phyloP scores from a whole-genome alignment of 2,888 invertebrate genomes.

The Lomographa bimaculata region DNA sequence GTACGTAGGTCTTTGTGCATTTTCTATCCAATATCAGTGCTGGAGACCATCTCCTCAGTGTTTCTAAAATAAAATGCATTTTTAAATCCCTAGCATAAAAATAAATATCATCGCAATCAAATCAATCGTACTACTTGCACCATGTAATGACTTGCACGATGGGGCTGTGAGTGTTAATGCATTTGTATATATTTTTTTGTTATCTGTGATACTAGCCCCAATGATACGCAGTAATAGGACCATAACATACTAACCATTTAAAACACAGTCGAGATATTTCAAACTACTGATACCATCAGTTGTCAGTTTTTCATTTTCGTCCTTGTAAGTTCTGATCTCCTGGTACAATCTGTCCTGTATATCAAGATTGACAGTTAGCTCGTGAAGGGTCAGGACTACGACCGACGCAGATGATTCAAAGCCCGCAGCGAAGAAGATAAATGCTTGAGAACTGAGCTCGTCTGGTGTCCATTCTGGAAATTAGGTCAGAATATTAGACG shows the following conservation, averaged over 20 bases:
- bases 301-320: conserved; percentile 41
- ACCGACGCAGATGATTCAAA: conserved; percentile 69
- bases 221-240: too few relatives aligned
- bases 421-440: conserved; percentile 74
- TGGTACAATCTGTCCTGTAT: conserved; percentile 68
- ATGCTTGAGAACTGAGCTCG: conserved; percentile 69
- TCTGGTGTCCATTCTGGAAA: conserved; percentile 64
- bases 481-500: too few relatives aligned
- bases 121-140: too few relatives aligned
- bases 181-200: too few relatives aligned
- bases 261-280: conserved; percentile 63
- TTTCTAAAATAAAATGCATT: conserved; percentile 65
- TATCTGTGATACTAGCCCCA: too few relatives aligned
- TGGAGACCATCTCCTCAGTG: conserved; percentile 75
- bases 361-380: conserved; percentile 64
- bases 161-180: too few relatives aligned
- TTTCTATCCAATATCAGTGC: conserved; percentile 71
- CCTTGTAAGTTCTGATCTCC: conserved; percentile 51
- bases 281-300: conserved; percentile 53
- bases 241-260: conserved; percentile 53
- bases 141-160: too few relatives aligned
- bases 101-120: too few relatives aligned
- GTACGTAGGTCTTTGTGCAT: conserved; percentile 70
- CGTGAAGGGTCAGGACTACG: conserved; percentile 62
- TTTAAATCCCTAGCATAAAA: too few relatives aligned